Percentiles rank a stretch among this genome's conserved stretches.
Evolutionary conservation across 2,888 invertebrate species (phyloP).

Genomic region (Tipula lateralis): DNA sequence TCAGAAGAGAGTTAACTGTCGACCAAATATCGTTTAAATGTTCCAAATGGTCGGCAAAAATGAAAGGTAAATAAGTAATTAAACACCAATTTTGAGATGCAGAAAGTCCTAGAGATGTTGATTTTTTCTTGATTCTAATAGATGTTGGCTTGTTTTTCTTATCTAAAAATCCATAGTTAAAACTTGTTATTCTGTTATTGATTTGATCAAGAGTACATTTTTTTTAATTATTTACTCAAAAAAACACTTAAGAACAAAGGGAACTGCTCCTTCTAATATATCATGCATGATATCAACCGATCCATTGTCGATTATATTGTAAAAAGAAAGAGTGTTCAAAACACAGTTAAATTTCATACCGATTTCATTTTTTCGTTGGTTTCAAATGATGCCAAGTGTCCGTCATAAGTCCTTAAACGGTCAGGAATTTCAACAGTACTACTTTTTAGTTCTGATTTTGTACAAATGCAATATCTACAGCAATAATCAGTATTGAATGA

Average conservation of each 20-base stretch:
- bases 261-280: no score
- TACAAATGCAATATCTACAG: conserved; percentile 25
- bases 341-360: conserved; percentile 25
- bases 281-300: no score
- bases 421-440: background rate
- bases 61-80: background rate
- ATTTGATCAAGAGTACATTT: background rate
- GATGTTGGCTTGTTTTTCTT: conserved; percentile 4
- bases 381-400: background rate
- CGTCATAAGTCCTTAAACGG: background rate
- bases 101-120: background rate
- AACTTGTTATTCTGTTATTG: background rate
- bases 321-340: background rate
- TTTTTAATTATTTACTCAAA: no score
- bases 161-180: conserved; percentile 19
- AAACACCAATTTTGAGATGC: background rate
- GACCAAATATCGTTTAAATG: background rate
- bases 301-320: no score
- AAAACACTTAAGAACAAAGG: no score
- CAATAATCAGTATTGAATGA: conserved; percentile 29
- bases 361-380: background rate
- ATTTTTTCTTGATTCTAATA: conserved; percentile 12
- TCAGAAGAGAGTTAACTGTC: background rate
- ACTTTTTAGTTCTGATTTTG: background rate
- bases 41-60: background rate